Evolutionary conservation across 2,797 vertebrate species (phyloP).

Genomic region (Artibeus lituratus): DNA sequence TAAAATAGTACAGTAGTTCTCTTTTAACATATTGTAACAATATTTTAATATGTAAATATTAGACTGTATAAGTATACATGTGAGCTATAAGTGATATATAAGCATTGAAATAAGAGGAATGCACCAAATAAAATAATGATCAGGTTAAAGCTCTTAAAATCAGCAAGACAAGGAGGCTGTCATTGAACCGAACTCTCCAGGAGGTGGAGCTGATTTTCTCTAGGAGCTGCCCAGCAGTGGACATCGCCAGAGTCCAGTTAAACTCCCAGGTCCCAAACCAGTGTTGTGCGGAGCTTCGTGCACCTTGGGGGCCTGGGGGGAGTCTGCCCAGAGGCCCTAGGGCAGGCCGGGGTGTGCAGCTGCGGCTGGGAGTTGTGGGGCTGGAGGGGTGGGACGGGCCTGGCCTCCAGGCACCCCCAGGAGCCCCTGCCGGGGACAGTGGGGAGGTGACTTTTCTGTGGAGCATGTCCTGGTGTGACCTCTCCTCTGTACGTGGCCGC

Average conservation of each 20-base stretch:
- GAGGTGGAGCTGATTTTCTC: background rate
- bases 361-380: background rate
- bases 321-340: background rate
- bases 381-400: accelerated
- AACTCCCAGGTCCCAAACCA: background rate
- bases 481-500: background rate
- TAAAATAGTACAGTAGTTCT: background rate
- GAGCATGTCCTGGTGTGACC: too few relatives aligned
- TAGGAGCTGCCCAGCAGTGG: too few relatives aligned
- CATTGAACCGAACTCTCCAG: background rate
- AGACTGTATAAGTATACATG: background rate
- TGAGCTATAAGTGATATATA: background rate
- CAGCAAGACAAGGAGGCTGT: background rate
- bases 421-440: background rate
- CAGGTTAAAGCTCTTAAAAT: background rate
- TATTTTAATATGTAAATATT: background rate
- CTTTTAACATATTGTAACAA: background rate
- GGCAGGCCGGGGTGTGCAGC: background rate
- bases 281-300: background rate
- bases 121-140: background rate
- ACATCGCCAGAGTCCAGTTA: background rate
- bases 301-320: background rate
- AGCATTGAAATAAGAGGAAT: background rate
- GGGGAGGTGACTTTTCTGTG: background rate
- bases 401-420: background rate